Conservation (phyloP, 2,888 invertebrate species). For the Leucania comma region DNA sequence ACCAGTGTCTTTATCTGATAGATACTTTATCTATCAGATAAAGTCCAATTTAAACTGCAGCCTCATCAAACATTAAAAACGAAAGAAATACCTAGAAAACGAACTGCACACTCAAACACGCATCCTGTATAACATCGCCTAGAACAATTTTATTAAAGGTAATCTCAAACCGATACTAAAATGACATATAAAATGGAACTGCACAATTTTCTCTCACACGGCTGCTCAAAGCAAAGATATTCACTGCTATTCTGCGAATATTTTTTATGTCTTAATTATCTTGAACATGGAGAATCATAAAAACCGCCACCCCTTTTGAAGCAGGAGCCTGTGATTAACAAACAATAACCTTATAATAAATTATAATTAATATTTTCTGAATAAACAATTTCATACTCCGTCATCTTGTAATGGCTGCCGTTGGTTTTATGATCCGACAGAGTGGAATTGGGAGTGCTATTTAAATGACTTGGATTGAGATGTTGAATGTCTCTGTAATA, state of each 20-base stretch:
- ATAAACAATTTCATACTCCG: conserved; percentile 67
- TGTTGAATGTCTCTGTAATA: conserved; percentile 6
- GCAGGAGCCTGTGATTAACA: conserved; percentile 72
- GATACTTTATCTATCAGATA: too few species aligned
- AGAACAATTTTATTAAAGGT: conserved; percentile 11
- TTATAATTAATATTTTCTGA: conserved; percentile 75
- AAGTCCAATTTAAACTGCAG: neutral
- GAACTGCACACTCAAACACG: neutral
- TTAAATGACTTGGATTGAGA: conserved; percentile 24
- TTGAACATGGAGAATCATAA: conserved; percentile 67
- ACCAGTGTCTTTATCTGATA: too few species aligned
- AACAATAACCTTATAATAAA: conserved; percentile 79
- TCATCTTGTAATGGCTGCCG: conserved; percentile 43
- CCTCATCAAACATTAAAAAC: neutral
- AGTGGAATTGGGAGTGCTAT: conserved; percentile 24
- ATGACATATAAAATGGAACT: conserved; percentile 49
- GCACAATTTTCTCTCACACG: conserved; percentile 45
- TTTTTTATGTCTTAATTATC: conserved; percentile 81
- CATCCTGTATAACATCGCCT: neutral
- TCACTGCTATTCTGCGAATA: conserved; percentile 69
- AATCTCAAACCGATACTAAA: conserved; percentile 24
- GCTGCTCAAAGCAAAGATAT: conserved; percentile 48
- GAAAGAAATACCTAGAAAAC: neutral
- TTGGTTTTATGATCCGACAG: conserved; percentile 49
- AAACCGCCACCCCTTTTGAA: conserved; percentile 56